Base-by-base conservation (phyloP, 2,888 invertebrate genomes). In the Heterodera filipjevi region DNA sequence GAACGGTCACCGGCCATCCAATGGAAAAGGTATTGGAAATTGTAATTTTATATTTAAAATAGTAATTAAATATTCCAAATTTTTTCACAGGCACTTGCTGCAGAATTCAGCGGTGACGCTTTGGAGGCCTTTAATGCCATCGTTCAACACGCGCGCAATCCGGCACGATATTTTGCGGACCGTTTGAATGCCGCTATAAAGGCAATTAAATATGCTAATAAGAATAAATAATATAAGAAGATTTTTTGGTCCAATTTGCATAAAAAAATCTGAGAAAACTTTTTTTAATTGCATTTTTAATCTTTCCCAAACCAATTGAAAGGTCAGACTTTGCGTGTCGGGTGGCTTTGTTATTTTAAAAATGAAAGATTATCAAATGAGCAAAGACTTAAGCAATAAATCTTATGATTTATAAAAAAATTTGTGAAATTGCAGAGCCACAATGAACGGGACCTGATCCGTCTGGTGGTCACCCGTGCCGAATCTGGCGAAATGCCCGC, bases 61-160 rank as follows among this genome's bases (percentile, higher is more conserved):
- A 19, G 3, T 49, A 19, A 19, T 10, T 10, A 39, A 39, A 2
- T 39, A 39, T 39, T 39, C 12, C 12, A 39, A 39, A 39, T 6
- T 10, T 12, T 39, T 39, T 6, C 12, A 39, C 12, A 85, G 66
- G 88, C 89, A 19, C 83, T 89, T 75, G 82, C 86, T 49, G 72
- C 82, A 22, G 89, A 89, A 79, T 89, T 90, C 87, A 86, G 87
- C 64, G 89, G 90, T 30, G 90, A 90, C 80, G 85, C 89, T 68
- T 82, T 85, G 53, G 87, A 89, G 35, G 90, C 89, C 27, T 85
- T 90, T 3, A 44, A 83, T 72, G 84, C 83, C 27, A 53, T 75
- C 46, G 66, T 66, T 30, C 46, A 75, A 32, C 22, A 53, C 22
- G 75, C 68, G 44, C 75, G 75, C 46, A 75, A 64, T 64, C 68